A percentile compares a stretch with the other conserved stretches of the same genome.
Conservation (phyloP, 2,797 vertebrate genomes). For the Aselliscus stoliczkanus region DNA sequence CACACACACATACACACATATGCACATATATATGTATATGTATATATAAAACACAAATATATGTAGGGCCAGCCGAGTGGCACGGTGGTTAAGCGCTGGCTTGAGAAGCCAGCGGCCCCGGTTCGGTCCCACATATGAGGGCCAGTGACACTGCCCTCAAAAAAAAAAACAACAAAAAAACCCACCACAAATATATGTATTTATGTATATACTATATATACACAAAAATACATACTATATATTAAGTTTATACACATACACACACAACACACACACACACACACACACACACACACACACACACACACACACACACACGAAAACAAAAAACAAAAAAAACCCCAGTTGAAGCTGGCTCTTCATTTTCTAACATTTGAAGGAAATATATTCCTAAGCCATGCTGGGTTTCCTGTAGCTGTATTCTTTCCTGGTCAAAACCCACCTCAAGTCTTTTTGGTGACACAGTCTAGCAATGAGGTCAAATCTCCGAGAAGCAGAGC, state of each 20-base stretch:
- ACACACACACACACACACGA: background rate
- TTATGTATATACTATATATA: too few species aligned
- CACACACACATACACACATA: background rate
- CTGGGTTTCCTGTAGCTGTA: background rate
- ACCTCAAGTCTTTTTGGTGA: background rate
- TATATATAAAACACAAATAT: background rate
- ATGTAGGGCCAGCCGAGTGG: too few species aligned
- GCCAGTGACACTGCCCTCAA: too few species aligned
- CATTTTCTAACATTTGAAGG: background rate
- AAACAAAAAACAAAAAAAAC: background rate
- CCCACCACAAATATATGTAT: background rate
- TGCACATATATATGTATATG: too few species aligned
- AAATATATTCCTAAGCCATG: background rate
- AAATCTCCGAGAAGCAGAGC: background rate
- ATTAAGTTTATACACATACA: background rate
- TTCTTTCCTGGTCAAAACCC: background rate
- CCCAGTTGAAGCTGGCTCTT: background rate
- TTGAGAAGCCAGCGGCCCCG: too few species aligned
- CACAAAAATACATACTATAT: background rate
- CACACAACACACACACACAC: background rate
- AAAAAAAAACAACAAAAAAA: too few species aligned
- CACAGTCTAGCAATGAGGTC: background rate
- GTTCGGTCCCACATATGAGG: too few species aligned
- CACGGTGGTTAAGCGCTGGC: too few species aligned
- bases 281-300: background rate